These are phyloP conservation scores for Nudaria mundana DNA, from an alignment of 2,888 invertebrate genomes.

Conservation along the genomic window DNA sequence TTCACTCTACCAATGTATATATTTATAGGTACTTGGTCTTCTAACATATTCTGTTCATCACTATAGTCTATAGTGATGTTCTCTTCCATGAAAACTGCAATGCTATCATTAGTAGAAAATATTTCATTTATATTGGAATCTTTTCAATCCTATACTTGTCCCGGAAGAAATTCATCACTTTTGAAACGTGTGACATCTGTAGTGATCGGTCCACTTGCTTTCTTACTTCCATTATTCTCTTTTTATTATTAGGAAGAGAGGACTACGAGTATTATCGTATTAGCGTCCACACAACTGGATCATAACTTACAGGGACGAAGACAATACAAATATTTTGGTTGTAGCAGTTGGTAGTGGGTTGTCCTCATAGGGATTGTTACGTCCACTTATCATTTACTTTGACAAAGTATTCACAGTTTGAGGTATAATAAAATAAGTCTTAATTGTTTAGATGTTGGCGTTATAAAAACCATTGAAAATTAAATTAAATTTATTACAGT, in stretches of 20 bases:
- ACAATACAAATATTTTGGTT: conserved; percentile 63
- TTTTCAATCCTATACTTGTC: conserved; percentile 6
- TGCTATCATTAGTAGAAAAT: too few relatives aligned
- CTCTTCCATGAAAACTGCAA: too few relatives aligned
- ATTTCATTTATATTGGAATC: conserved; percentile 21
- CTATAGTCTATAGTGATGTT: too few relatives aligned
- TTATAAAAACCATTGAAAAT: too few relatives aligned
- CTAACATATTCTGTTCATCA: too few relatives aligned
- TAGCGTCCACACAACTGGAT: conserved; percentile 54
- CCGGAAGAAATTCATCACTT: neutral
- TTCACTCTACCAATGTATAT: conserved; percentile 21
- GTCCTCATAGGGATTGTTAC: conserved; percentile 28
- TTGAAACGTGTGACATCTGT: neutral
- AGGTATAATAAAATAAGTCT: conserved; percentile 22
- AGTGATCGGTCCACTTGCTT: neutral
- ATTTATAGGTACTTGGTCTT: too few relatives aligned
- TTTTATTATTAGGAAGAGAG: conserved; percentile 1
- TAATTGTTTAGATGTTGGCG: conserved; percentile 17
- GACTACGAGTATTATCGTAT: conserved; percentile 25
- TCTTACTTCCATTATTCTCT: neutral
- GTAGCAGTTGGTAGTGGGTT: conserved; percentile 24
- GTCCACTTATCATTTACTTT: conserved; percentile 35
- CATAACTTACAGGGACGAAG: conserved; percentile 72
- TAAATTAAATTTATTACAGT: neutral
- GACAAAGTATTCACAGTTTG: conserved; percentile 26